Conservation (phyloP, 2,888 invertebrate genomes). For the Ethmia dodecea region DNA sequence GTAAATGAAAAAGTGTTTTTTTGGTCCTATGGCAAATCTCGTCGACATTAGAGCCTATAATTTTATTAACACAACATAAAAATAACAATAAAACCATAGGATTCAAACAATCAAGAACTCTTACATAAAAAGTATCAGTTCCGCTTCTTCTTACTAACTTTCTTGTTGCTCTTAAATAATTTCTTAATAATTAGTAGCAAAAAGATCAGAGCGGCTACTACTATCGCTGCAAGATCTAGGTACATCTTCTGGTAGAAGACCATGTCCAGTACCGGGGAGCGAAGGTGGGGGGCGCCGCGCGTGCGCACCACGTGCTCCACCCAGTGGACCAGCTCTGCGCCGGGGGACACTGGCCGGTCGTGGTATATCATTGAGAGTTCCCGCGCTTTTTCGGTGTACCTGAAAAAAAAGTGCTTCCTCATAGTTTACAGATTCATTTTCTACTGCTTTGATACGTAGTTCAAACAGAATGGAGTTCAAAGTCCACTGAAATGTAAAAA, state of each 20-base stretch:
- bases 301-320: conserved; percentile 80
- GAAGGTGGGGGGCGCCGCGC: conserved; percentile 71
- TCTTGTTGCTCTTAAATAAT: conserved; percentile 1
- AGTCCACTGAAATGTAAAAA: too few relatives aligned
- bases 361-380: conserved; percentile 39
- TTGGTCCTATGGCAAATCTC: too few relatives aligned
- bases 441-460: too few relatives aligned
- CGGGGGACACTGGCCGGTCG: conserved; percentile 70
- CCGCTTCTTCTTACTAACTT: neutral
- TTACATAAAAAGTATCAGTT: too few relatives aligned
- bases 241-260: conserved; percentile 46
- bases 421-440: too few relatives aligned
- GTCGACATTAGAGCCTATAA: too few relatives aligned
- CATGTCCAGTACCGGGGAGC: conserved; percentile 36
- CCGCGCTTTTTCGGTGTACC: conserved; percentile 31
- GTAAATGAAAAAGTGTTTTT: too few relatives aligned
- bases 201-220: conserved; percentile 1
- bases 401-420: conserved; percentile 24
- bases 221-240: conserved; percentile 9
- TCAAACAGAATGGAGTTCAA: too few relatives aligned
- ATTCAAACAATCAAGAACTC: too few relatives aligned
- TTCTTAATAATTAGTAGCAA: neutral
- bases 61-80: too few relatives aligned
- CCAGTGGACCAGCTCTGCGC: conserved; percentile 81
- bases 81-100: too few relatives aligned